These are phyloP conservation scores for Augochlora pura DNA, from an alignment of 1,140 invertebrate genomes.

Conservation along the genomic window DNA sequence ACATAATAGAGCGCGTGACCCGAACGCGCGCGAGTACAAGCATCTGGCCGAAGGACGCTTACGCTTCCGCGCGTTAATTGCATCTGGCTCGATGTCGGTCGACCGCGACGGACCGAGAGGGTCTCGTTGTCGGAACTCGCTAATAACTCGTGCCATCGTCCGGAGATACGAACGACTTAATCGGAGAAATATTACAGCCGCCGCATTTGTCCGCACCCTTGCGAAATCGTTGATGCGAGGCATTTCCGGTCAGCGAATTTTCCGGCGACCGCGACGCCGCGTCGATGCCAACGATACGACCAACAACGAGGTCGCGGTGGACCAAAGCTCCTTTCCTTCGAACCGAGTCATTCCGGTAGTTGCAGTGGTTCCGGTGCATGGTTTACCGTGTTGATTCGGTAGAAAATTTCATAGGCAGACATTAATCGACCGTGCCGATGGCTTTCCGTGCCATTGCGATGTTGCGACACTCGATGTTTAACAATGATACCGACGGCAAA, in stretches of 20 bases:
- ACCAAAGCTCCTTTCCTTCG: neutral
- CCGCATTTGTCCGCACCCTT: neutral
- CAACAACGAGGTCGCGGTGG: too few relatives aligned
- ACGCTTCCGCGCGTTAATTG: too few relatives aligned
- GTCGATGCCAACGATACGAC: too few relatives aligned
- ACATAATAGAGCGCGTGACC: neutral
- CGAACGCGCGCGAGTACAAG: neutral
- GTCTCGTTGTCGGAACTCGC: neutral
- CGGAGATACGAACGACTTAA: neutral
- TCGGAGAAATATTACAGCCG: neutral
- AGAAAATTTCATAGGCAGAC: neutral
- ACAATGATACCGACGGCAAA: too few relatives aligned
- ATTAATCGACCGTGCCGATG: neutral
- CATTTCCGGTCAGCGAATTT: neutral
- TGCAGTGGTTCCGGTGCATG: too few relatives aligned
- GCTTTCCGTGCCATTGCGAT: neutral
- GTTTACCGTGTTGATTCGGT: neutral
- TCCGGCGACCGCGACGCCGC: too few relatives aligned
- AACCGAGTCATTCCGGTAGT: neutral
- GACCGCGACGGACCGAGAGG: neutral
- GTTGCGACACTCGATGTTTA: too few relatives aligned
- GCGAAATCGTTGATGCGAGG: neutral
- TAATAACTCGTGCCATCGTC: neutral
- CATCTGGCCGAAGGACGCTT: neutral
- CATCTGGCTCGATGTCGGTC: neutral